Conservation (phyloP, 2,113 vertebrate species). For the Callionymus lyra region DNA sequence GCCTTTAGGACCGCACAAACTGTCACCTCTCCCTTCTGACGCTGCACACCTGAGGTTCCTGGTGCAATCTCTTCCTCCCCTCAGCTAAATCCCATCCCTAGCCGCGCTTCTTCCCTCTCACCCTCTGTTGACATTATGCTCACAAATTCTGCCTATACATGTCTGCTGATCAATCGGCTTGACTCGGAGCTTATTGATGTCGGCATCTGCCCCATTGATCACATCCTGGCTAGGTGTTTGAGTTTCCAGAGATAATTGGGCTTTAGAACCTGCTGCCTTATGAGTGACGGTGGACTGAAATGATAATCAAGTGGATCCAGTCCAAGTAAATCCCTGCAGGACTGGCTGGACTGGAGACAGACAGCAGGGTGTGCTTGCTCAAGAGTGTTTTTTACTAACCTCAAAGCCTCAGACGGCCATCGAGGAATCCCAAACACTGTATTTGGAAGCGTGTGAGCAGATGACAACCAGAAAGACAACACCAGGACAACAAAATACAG, state of each 20-base stretch:
- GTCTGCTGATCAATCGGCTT: slow-evolving; percentile 80
- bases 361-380: slow-evolving; percentile 37
- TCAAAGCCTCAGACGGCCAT: slow-evolving; percentile 28
- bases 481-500: not conserved
- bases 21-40: slow-evolving; percentile 78
- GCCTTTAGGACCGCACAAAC: slow-evolving; percentile 54
- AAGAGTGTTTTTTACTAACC: slow-evolving; percentile 24
- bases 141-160: slow-evolving; percentile 75
- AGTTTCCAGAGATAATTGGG: slow-evolving; percentile 86
- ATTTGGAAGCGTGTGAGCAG: not conserved
- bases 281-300: slow-evolving; percentile 63
- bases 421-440: slow-evolving; percentile 17
- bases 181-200: slow-evolving; percentile 77
- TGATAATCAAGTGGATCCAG: slow-evolving; percentile 61
- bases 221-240: slow-evolving; percentile 71
- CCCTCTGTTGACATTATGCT: slow-evolving; percentile 78
- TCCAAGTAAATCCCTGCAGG: slow-evolving; percentile 46
- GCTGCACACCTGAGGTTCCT: slow-evolving; percentile 83
- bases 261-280: slow-evolving; percentile 54
- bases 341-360: slow-evolving; percentile 32
- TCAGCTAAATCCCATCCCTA: not conserved
- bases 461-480: not conserved
- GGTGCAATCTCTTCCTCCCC: slow-evolving; percentile 18
- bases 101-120: not conserved
- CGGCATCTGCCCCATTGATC: slow-evolving; percentile 82